Evolutionary conservation across 2,113 vertebrate genomes (phyloP).

Genomic region (Periophthalmus modestus): DNA sequence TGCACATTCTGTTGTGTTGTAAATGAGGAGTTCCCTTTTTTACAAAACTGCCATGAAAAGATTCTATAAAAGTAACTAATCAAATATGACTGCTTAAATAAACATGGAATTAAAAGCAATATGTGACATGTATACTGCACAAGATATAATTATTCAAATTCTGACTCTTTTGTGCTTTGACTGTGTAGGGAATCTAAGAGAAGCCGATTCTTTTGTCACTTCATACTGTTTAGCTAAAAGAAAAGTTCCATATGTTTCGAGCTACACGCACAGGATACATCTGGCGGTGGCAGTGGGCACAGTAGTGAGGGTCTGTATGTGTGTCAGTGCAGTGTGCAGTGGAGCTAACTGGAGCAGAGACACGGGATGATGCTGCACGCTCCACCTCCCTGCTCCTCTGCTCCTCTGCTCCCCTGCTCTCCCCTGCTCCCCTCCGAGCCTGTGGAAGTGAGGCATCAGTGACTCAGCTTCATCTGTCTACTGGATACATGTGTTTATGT

Average conservation of each 20-base stretch:
- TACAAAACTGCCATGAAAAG: too few species aligned
- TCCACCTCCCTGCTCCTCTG: constrained; percentile 27
- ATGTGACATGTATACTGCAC: too few species aligned
- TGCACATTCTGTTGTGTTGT: too few species aligned
- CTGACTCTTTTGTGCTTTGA: too few species aligned
- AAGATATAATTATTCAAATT: too few species aligned
- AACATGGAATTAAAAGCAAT: too few species aligned
- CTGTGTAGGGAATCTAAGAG: too few species aligned
- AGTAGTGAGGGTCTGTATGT: background rate
- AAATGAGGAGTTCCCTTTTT: too few species aligned
- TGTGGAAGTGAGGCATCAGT: constrained; percentile 52
- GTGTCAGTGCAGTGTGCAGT: constrained; percentile 37
- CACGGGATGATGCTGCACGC: constrained; percentile 58
- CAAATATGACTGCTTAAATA: too few species aligned
- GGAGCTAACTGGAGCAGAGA: constrained; percentile 69
- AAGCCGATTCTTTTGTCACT: too few species aligned
- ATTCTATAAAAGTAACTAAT: too few species aligned
- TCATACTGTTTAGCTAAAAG: too few species aligned
- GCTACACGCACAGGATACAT: constrained; percentile 53
- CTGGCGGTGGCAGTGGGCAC: constrained; percentile 41
- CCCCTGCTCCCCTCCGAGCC: constrained; percentile 30
- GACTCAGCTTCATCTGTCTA: constrained; percentile 65
- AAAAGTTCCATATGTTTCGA: constrained; percentile 3
- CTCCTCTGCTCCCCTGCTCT: background rate
- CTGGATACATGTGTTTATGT: constrained; percentile 17